Evolutionary conservation across 2,888 invertebrate species (phyloP).

Genomic region (Drosophila quinaria): DNA sequence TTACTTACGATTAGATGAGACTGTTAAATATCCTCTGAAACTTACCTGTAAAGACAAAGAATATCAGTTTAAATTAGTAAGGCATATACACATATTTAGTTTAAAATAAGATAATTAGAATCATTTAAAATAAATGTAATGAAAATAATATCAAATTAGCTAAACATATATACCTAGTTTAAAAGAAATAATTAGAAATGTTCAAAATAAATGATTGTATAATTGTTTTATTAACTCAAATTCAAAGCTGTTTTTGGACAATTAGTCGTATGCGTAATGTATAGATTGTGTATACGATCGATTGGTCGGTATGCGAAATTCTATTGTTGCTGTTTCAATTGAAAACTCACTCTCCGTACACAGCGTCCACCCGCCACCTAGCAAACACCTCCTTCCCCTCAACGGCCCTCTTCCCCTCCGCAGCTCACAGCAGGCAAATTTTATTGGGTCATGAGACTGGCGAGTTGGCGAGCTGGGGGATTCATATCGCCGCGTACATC

Average conservation of each 20-base stretch:
- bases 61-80: slow-evolving; percentile 19
- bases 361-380: background rate
- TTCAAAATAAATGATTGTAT: background rate
- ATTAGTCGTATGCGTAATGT: slow-evolving; percentile 19
- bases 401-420: background rate
- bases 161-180: background rate
- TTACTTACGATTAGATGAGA: slow-evolving; percentile 56
- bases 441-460: slow-evolving; percentile 74
- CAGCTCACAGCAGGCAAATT: slow-evolving; percentile 47
- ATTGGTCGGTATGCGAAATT: slow-evolving; percentile 22
- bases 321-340: slow-evolving; percentile 46
- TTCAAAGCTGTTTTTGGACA: slow-evolving; percentile 5
- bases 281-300: slow-evolving; percentile 16
- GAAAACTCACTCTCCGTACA: slow-evolving; percentile 27
- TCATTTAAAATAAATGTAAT: slow-evolving; percentile 17
- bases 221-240: slow-evolving; percentile 1
- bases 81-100: background rate
- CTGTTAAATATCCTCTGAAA: slow-evolving; percentile 11
- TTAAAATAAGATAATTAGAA: background rate
- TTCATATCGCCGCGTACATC: slow-evolving; percentile 74
- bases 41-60: slow-evolving; percentile 47
- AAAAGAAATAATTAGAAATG: background rate
- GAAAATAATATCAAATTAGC: slow-evolving; percentile 24
- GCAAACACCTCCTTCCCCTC: background rate
- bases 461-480: slow-evolving; percentile 44